Conservation (phyloP, 35 echinoderm and acorn worm species). For the Lytechinus pictus region DNA sequence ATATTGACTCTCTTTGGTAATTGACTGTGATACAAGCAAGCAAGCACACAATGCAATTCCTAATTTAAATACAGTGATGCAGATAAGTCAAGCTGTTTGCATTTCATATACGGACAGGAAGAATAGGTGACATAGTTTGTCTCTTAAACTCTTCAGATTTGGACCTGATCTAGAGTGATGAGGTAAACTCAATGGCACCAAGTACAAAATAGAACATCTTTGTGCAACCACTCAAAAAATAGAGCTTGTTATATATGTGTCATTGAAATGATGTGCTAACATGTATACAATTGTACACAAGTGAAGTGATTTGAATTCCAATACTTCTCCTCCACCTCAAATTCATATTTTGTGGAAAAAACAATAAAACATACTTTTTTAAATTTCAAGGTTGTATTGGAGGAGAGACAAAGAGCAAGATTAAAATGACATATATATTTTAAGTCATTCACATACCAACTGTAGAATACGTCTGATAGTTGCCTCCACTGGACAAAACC, state of each 20-base stretch:
- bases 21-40: not conserved
- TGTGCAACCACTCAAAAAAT: conserved; percentile 10
- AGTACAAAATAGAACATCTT: not conserved
- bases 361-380: no score
- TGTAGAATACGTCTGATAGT: not conserved
- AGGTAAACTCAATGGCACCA: not conserved
- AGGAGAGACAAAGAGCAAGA: not conserved
- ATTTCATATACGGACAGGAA: not conserved
- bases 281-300: not conserved
- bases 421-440: not conserved
- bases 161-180: not conserved
- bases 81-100: not conserved
- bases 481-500: not conserved
- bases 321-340: not conserved
- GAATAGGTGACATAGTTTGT: not conserved
- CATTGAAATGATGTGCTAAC: not conserved
- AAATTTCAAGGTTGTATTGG: not conserved
- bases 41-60: not conserved
- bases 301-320: not conserved
- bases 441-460: not conserved
- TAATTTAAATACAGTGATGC: not conserved
- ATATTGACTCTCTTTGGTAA: not conserved
- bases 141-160: not conserved
- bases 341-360: not conserved
- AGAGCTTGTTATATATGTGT: not conserved